A percentile compares a stretch with the other conserved stretches of the same genome.
phyloP scores from a whole-genome alignment of 2,888 invertebrate species.

The Pseudolycoriella hygida region DNA sequence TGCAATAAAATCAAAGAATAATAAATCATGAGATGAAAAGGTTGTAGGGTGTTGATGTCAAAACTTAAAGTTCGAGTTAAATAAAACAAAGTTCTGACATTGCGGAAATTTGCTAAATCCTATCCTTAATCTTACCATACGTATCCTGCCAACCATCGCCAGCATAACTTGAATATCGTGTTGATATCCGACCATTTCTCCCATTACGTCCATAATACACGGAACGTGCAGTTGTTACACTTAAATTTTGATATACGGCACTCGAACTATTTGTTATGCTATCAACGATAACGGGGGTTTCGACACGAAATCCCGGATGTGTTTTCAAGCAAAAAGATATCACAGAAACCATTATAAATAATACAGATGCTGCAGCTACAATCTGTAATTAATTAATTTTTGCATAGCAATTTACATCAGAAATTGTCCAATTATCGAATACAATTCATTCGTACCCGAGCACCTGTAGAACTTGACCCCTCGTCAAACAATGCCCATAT shows the following conservation, averaged over 20 bases:
- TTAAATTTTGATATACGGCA: background rate
- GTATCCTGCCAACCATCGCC: slow-evolving; percentile 3
- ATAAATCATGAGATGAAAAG: no score
- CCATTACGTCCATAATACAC: slow-evolving; percentile 13
- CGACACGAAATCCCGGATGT: slow-evolving; percentile 94
- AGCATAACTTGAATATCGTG: slow-evolving; percentile 10
- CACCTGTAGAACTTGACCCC: slow-evolving; percentile 93
- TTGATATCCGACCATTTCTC: slow-evolving; percentile 12
- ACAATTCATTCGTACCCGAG: slow-evolving; percentile 51
- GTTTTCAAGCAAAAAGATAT: slow-evolving; percentile 99
- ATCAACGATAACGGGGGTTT: slow-evolving; percentile 30
- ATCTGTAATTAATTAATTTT: slow-evolving; percentile 36
- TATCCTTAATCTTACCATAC: background rate
- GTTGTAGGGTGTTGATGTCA: no score
- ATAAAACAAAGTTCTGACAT: no score
- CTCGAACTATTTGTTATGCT: slow-evolving; percentile 1
- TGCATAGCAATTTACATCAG: no score
- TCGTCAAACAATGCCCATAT: slow-evolving; percentile 99
- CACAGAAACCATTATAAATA: slow-evolving; percentile 93
- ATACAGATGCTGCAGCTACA: slow-evolving; percentile 80
- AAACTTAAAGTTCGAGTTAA: no score
- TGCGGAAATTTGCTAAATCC: no score
- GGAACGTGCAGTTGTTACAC: slow-evolving; percentile 5
- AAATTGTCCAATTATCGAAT: no score
- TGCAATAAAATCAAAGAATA: no score